Evolutionary conservation across 2,113 vertebrate genomes (phyloP).

Genomic region (Hylia prasina): DNA sequence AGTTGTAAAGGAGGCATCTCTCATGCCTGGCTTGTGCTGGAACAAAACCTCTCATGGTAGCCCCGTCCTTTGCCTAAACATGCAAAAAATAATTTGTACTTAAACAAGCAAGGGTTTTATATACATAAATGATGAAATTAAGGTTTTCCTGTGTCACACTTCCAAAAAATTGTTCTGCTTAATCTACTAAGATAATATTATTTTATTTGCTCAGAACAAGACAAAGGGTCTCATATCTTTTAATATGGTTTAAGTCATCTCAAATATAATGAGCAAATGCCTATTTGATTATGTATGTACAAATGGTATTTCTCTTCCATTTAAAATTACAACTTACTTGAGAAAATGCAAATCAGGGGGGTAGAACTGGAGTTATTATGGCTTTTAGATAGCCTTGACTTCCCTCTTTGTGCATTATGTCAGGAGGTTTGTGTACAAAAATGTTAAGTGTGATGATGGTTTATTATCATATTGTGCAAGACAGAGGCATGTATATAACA

Average conservation of each 20-base stretch:
- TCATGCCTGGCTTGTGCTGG: background rate
- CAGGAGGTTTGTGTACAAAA: background rate
- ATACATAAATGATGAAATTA: background rate
- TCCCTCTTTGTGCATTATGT: background rate
- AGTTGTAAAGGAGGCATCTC: background rate
- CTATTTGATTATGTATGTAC: background rate
- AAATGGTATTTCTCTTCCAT: background rate
- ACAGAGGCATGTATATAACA: background rate
- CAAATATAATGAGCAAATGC: background rate
- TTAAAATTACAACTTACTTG: background rate
- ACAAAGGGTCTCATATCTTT: background rate
- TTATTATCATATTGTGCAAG: slow-evolving; percentile 6
- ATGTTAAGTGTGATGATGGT: background rate
- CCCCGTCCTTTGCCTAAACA: background rate
- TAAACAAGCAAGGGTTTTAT: background rate
- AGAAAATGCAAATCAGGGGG: background rate
- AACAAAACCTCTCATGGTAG: background rate
- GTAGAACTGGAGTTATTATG: background rate
- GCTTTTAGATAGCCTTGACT: background rate
- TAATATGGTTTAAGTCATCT: background rate
- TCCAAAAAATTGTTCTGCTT: background rate
- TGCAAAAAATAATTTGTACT: background rate
- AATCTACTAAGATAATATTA: background rate
- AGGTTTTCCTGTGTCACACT: background rate
- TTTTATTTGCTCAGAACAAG: background rate